A percentile compares a stretch with the other conserved stretches of the same genome.
These are phyloP conservation scores for Oncorhynchus masou DNA, from an alignment of 2,113 vertebrate genomes.

Conservation along the genomic window DNA sequence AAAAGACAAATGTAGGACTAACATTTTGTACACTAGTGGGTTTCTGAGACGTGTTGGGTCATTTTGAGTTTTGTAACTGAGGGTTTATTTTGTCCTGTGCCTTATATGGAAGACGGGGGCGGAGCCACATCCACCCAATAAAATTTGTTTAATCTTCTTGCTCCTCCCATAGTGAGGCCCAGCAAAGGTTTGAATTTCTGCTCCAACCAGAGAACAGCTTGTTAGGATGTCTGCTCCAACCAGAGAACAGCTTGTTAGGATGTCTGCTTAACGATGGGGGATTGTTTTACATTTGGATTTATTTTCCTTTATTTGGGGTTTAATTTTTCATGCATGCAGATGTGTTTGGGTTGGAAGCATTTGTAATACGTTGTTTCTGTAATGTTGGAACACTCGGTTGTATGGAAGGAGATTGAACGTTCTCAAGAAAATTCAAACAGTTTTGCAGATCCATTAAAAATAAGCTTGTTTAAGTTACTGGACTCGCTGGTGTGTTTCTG, in stretches of 20 bases:
- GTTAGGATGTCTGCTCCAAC: conserved; percentile 67
- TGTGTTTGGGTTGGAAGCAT: conserved; percentile 70
- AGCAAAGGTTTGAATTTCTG: conserved; percentile 73
- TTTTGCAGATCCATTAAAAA: conserved; percentile 85
- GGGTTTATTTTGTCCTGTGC: conserved; percentile 96
- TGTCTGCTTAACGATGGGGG: conserved; percentile 63
- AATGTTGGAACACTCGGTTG: conserved; percentile 69
- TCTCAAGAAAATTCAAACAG: conserved; percentile 79
- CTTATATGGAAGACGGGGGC: conserved; percentile 90
- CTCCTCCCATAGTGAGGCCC: conserved; percentile 32
- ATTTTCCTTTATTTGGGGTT: conserved; percentile 31
- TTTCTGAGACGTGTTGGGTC: conserved; percentile 82
- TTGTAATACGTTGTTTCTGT: conserved; percentile 56
- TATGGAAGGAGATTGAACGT: conserved; percentile 69
- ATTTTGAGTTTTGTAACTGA: conserved; percentile 74
- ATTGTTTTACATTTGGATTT: conserved; percentile 54
- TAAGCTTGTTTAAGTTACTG: conserved; percentile 79
- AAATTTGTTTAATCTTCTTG: conserved; percentile 67
- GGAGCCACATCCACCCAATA: conserved; percentile 64
- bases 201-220: conserved; percentile 70
- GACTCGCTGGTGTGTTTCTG: background rate
- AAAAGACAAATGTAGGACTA: conserved; percentile 77
- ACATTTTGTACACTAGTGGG: conserved; percentile 89
- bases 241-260: conserved; percentile 74
- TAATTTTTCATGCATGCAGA: conserved; percentile 72